phyloP scores from a whole-genome alignment of 2,797 vertebrate genomes.

The Hephaestus fuliginosus region DNA sequence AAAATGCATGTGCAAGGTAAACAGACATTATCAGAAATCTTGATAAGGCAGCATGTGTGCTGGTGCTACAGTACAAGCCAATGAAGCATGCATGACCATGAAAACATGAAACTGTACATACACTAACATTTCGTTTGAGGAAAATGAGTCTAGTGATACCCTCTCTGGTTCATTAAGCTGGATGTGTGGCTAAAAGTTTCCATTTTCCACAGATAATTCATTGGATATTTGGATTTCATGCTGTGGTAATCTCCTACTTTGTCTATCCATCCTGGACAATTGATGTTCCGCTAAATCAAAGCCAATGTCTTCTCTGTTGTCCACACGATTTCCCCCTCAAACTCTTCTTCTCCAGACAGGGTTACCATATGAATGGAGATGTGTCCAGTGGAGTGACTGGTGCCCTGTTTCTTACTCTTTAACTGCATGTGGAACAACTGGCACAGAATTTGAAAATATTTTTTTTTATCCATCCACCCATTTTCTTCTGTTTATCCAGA shows the following conservation, averaged over 20 bases:
- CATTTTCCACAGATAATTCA: conserved; percentile 57
- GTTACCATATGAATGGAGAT: conserved; percentile 92
- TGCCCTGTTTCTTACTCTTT: conserved; percentile 31
- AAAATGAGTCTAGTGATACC: conserved; percentile 82
- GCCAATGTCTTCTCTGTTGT: conserved; percentile 35
- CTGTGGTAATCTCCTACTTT: conserved; percentile 44
- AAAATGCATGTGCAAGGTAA: conserved; percentile 27
- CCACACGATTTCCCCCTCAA: conserved; percentile 70
- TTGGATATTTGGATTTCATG: conserved; percentile 58
- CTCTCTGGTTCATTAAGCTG: conserved; percentile 82
- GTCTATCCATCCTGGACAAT: conserved; percentile 45
- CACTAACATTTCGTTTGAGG: conserved; percentile 58
- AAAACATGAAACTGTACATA: not conserved
- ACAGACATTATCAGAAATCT: conserved; percentile 58
- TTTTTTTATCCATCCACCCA: too few species aligned
- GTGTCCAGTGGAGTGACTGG: conserved; percentile 81
- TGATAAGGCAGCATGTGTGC: conserved; percentile 54
- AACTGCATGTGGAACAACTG: too few species aligned
- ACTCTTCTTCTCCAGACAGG: conserved; percentile 83
- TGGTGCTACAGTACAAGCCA: not conserved
- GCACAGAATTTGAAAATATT: too few species aligned
- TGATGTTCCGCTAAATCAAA: conserved; percentile 21
- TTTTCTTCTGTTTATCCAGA: too few species aligned
- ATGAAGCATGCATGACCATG: not conserved
- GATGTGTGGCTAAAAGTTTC: conserved; percentile 75